phyloP scores from a whole-genome alignment of 1,140 invertebrate genomes.

The Rhagoletis pomonella region DNA sequence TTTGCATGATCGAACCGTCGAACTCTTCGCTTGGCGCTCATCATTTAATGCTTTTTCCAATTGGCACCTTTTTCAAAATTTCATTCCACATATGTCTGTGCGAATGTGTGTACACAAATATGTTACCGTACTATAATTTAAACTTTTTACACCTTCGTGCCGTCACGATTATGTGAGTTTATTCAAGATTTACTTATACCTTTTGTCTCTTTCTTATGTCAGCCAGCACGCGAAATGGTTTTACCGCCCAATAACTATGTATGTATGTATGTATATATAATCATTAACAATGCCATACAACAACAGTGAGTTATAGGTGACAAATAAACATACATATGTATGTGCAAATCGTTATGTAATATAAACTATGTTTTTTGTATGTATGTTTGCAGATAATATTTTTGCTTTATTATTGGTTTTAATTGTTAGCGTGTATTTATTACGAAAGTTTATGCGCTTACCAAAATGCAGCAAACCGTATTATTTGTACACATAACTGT shows the following conservation, averaged over 20 bases:
- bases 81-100: neutral
- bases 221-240: neutral
- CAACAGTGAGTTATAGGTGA: neutral
- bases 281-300: neutral
- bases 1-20: neutral
- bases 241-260: constrained; percentile 1
- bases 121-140: neutral
- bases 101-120: neutral
- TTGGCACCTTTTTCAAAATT: constrained; percentile 6
- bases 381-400: too few species aligned
- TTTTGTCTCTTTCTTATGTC: neutral
- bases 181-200: neutral
- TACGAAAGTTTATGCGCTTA: too few species aligned
- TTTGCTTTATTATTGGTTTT: too few species aligned
- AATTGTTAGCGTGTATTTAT: too few species aligned
- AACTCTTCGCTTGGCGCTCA: neutral
- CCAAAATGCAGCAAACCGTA: too few species aligned
- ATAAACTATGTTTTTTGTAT: neutral
- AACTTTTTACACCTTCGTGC: neutral
- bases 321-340: too few species aligned
- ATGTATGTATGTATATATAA: too few species aligned
- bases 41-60: neutral
- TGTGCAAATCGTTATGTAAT: constrained; percentile 8
- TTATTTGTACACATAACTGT: too few species aligned
- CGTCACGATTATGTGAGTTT: constrained; percentile 13